Evolutionary conservation across 2,113 vertebrate genomes (phyloP).

Genomic region (Triplophysa siluroides): DNA sequence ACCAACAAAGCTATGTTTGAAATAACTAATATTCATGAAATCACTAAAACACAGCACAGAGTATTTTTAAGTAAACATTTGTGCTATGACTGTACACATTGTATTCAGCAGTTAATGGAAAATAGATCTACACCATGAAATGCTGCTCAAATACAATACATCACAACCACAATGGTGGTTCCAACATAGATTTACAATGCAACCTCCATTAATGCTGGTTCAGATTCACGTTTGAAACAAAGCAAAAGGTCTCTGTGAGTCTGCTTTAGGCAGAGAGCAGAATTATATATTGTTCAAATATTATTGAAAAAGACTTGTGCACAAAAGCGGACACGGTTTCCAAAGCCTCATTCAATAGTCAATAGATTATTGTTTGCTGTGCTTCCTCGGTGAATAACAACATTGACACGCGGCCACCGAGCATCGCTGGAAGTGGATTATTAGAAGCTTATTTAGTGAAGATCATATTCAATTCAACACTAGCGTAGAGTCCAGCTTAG

Average conservation of each 20-base stretch:
- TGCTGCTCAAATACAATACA: neutral
- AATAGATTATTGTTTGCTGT: conserved; percentile 4
- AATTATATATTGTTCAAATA: conserved; percentile 3
- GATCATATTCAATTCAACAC: conserved; percentile 5
- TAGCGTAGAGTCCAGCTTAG: neutral
- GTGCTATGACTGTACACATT: neutral
- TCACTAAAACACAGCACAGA: no score
- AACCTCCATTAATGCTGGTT: neutral
- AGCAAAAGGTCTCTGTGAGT: conserved; percentile 17
- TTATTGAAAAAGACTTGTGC: neutral
- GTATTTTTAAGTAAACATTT: neutral
- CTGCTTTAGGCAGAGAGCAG: neutral
- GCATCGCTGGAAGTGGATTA: neutral
- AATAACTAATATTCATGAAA: neutral
- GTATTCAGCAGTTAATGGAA: no score
- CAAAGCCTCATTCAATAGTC: neutral
- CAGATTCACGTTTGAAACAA: neutral
- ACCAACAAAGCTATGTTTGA: neutral
- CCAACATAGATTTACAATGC: neutral
- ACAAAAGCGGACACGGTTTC: neutral
- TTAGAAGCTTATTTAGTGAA: conserved; percentile 11
- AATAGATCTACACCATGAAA: neutral
- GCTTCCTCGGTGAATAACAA: neutral
- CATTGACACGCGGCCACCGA: neutral
- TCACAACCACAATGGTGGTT: neutral